Conservation (phyloP, 2,888 invertebrate genomes). For the Selenia dentaria region DNA sequence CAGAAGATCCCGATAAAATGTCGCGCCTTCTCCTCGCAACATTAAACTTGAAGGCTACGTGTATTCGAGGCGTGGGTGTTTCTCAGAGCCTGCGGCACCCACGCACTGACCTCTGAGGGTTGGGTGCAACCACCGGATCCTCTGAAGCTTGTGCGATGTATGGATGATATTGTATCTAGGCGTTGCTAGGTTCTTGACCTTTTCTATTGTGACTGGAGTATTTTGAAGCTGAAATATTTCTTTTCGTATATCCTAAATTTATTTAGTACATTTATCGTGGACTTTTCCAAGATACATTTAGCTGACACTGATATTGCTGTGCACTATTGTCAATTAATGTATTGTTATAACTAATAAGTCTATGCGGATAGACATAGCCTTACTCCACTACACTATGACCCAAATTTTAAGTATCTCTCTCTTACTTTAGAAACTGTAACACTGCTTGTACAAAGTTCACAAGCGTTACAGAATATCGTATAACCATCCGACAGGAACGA, state of each 20-base stretch:
- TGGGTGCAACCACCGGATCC: constrained; percentile 48
- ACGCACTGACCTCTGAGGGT: constrained; percentile 66
- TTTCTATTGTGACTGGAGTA: background rate
- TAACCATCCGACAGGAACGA: constrained; percentile 49
- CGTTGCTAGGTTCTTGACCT: constrained; percentile 10
- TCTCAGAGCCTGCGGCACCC: constrained; percentile 63
- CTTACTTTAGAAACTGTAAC: constrained; percentile 4
- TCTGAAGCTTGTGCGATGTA: constrained; percentile 29
- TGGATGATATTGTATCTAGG: constrained; percentile 38
- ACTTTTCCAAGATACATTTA: too few species aligned
- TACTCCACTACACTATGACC: too few species aligned
- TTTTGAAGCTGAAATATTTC: too few species aligned
- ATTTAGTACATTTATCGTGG: too few species aligned
- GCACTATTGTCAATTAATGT: too few species aligned
- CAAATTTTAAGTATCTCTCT: too few species aligned
- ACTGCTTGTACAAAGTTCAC: constrained; percentile 20
- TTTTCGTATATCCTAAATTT: too few species aligned
- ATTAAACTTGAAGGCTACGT: constrained; percentile 60
- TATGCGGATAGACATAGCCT: too few species aligned
- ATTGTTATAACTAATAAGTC: too few species aligned
- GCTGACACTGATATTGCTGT: too few species aligned
- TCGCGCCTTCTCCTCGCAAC: too few species aligned
- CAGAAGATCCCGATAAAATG: too few species aligned
- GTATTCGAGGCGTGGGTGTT: constrained; percentile 67
- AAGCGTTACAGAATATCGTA: constrained; percentile 58